Conservation (phyloP, 2,797 vertebrate genomes). For the Loriculus beryllinus region DNA sequence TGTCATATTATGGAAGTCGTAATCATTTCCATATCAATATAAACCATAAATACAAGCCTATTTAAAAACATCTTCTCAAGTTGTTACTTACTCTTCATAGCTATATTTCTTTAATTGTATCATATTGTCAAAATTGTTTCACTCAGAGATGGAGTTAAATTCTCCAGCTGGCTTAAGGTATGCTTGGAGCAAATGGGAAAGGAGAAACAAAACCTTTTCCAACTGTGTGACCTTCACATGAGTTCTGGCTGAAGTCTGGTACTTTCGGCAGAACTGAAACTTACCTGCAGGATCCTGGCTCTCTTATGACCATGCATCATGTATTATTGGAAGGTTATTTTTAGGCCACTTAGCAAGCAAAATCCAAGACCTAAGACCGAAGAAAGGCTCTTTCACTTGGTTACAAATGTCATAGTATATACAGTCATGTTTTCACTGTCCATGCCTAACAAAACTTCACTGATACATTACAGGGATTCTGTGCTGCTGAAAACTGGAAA, state of each 20-base stretch:
- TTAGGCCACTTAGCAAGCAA: not conserved
- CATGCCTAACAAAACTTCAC: not conserved
- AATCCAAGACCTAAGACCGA: not conserved
- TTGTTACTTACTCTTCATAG: not conserved
- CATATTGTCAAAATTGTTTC: not conserved
- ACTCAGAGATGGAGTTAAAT: not conserved
- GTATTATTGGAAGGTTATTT: not conserved
- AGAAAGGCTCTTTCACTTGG: not conserved
- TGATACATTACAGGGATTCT: slow-evolving; percentile 80
- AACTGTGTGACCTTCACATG: not conserved
- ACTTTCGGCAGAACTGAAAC: not conserved
- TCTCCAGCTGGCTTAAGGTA: not conserved
- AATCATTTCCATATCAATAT: not conserved
- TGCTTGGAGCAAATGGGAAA: not conserved
- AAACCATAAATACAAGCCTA: not conserved
- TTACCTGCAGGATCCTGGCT: not conserved
- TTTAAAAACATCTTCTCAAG: not conserved
- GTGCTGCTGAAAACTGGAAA: slow-evolving; percentile 84
- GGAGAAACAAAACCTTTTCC: not conserved
- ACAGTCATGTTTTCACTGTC: not conserved
- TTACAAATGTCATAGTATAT: not conserved
- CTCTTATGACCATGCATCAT: not conserved
- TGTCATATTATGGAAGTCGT: not conserved
- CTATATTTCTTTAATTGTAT: not conserved
- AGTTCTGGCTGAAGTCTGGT: not conserved